Evolutionary conservation across 2,888 invertebrate species (phyloP), one percentile per base, ranked within the genome.

Genomic region (Bruchidius siliquastri): DNA sequence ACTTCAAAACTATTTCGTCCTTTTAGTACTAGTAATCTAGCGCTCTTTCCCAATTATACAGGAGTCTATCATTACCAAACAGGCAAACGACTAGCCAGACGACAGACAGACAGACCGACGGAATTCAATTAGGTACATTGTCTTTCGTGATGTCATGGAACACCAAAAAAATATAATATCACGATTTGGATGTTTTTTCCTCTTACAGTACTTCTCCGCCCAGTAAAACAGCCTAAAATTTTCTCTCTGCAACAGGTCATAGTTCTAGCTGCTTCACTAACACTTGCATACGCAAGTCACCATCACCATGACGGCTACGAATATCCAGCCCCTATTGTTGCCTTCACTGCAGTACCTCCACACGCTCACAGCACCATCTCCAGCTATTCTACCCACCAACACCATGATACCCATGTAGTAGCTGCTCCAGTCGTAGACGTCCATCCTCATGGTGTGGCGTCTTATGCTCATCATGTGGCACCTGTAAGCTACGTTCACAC

Each of bases 391-490:
- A 72, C 75, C 20, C 69, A 72, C 13, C 76, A 75, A 69, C 75
- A 76, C 21, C 76, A 74, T 67, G 22, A 32, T 68, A 21, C 72
- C 13, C 76, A 76, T 72, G 72, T 71, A 20, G 76, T 77, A 71
- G 73, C 79, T 66, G 78, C 78, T 69, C 79, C 77, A 67, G 73
- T 72, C 71, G 68, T 22, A 8, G 21, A 68, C 18, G 68, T 22
- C 18, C 21, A 21, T 22, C 68, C 68, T 10, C 68, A 21, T 21
- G 68, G 21, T 21, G 21, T 21, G 6, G 68, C 18, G 3, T 21
- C 68, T n/a, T n/a, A n/a, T n/a, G n/a, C n/a, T 8, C 68, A 20
- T 68, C 6, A 21, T 20, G 20, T 22, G 10, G 13, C 68, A 10
- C 68, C 22, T 68, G 18, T 2, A 49, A 49, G 49, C 49, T 49